Evolutionary conservation across 37 sponge, comb jelly and placozoan genomes (phyloP).

Genomic region (Theonella swinhoei): DNA sequence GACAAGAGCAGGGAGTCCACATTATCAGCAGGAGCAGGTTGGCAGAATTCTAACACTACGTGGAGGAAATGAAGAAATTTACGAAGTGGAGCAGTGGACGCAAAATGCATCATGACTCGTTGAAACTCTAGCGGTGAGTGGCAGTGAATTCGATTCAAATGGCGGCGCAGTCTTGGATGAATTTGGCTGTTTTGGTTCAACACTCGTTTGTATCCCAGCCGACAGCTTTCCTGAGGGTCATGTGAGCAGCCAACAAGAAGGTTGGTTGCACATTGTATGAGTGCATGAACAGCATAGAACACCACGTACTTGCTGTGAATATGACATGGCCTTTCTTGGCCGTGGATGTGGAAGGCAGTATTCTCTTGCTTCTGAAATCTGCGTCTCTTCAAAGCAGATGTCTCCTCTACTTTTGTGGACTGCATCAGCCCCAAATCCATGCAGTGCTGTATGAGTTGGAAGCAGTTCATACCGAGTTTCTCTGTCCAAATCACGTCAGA

Average conservation of each 20-base stretch:
- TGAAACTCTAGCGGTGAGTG: slow-evolving; percentile 27
- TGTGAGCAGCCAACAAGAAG: slow-evolving; percentile 30
- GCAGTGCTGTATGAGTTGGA: slow-evolving; percentile 66
- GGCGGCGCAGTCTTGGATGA: slow-evolving; percentile 22
- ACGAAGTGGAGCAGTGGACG: slow-evolving; percentile 19
- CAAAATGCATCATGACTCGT: slow-evolving; percentile 34
- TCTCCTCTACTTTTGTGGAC: background rate
- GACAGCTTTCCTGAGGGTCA: slow-evolving; percentile 8
- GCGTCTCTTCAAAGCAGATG: background rate
- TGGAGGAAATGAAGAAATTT: slow-evolving; percentile 67
- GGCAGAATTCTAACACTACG: slow-evolving; percentile 57
- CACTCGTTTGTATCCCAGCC: slow-evolving; percentile 8
- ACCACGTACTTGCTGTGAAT: slow-evolving; percentile 21
- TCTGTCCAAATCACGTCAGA: slow-evolving; percentile 39
- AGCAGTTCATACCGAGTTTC: slow-evolving; percentile 43
- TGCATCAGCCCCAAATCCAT: slow-evolving; percentile 53
- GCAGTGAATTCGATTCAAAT: slow-evolving; percentile 29
- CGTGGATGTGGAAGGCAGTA: background rate
- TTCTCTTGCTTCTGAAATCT: slow-evolving; percentile 21
- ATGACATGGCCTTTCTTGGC: background rate
- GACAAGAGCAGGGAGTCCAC: slow-evolving; percentile 9
- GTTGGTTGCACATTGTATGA: slow-evolving; percentile 47
- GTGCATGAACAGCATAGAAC: slow-evolving; percentile 16
- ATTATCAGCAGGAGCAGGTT: background rate
- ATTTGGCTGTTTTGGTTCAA: background rate